A percentile compares a stretch with the other conserved stretches of the same genome.
Evolutionary conservation across 2,888 invertebrate species (phyloP).

Genomic region (Capitulum mitella): DNA sequence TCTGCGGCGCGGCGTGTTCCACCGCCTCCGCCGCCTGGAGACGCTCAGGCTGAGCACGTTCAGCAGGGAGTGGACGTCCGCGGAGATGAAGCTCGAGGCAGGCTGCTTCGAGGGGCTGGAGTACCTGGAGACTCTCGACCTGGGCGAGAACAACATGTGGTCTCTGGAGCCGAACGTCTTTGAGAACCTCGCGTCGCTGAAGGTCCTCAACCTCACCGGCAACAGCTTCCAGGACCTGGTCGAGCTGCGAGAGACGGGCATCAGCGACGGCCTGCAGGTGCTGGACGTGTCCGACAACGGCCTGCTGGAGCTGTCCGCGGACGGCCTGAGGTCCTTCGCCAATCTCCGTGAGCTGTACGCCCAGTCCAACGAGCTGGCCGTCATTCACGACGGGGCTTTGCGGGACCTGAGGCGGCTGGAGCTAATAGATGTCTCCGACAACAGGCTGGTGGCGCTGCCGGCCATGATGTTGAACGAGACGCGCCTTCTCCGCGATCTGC

Average conservation of each 20-base stretch:
- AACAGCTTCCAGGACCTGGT: slow-evolving; percentile 40
- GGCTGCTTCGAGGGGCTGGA: not conserved
- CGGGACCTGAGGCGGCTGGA: slow-evolving; percentile 69
- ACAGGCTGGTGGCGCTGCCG: slow-evolving; percentile 70
- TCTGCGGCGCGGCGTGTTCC: not conserved
- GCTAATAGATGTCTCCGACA: slow-evolving; percentile 77
- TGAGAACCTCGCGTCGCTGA: slow-evolving; percentile 37
- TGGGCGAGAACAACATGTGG: slow-evolving; percentile 37
- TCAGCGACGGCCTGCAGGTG: slow-evolving; percentile 14
- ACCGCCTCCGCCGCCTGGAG: not conserved
- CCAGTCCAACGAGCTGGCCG: slow-evolving; percentile 73
- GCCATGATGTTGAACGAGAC: slow-evolving; percentile 61
- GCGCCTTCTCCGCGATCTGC: slow-evolving; percentile 64
- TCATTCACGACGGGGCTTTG: slow-evolving; percentile 69
- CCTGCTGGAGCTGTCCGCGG: slow-evolving; percentile 31
- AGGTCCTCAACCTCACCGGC: slow-evolving; percentile 39
- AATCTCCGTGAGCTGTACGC: slow-evolving; percentile 70
- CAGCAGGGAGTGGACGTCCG: not conserved
- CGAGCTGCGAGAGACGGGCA: slow-evolving; percentile 36
- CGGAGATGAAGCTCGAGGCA: not conserved
- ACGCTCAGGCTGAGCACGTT: not conserved
- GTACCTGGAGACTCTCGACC: slow-evolving; percentile 35
- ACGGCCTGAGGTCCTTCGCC: slow-evolving; percentile 41
- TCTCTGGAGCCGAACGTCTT: slow-evolving; percentile 37
- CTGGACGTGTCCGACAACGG: slow-evolving; percentile 36